Conservation (phyloP, 2,113 vertebrate species). For the Nibea albiflora region DNA sequence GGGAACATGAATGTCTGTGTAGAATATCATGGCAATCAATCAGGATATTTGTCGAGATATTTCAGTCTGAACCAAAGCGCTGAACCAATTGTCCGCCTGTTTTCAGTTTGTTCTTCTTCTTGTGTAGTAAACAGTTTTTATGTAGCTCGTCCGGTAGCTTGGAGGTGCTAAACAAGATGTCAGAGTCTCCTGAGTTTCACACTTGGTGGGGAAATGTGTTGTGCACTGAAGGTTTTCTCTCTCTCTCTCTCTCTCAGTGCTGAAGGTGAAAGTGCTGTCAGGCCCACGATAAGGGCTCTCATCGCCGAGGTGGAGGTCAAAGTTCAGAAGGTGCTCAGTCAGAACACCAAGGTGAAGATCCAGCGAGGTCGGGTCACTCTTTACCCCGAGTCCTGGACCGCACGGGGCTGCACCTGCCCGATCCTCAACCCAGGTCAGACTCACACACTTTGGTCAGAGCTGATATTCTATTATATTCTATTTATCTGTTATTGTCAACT, state of each 20-base stretch:
- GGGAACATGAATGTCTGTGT: too few species aligned
- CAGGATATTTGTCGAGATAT: too few species aligned
- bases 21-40: too few species aligned
- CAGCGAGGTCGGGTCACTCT: conserved; percentile 88
- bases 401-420: conserved; percentile 96
- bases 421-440: conserved; percentile 95
- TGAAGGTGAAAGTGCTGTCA: conserved; percentile 96
- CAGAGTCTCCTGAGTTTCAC: too few species aligned
- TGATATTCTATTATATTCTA: too few species aligned
- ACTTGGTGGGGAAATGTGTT: neutral
- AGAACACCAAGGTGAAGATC: conserved; percentile 91
- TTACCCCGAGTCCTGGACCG: conserved; percentile 98
- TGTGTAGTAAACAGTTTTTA: too few species aligned
- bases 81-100: too few species aligned
- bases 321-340: conserved; percentile 95
- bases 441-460: neutral
- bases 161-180: too few species aligned
- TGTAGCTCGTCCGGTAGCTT: too few species aligned
- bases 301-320: conserved; percentile 97
- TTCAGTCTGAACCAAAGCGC: too few species aligned
- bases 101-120: too few species aligned
- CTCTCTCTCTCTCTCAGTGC: conserved; percentile 81
- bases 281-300: conserved; percentile 97
- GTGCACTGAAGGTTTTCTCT: neutral
- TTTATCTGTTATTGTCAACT: too few species aligned